phyloP scores from a whole-genome alignment of 2,888 invertebrate species.

The Mythimna lalbum region DNA sequence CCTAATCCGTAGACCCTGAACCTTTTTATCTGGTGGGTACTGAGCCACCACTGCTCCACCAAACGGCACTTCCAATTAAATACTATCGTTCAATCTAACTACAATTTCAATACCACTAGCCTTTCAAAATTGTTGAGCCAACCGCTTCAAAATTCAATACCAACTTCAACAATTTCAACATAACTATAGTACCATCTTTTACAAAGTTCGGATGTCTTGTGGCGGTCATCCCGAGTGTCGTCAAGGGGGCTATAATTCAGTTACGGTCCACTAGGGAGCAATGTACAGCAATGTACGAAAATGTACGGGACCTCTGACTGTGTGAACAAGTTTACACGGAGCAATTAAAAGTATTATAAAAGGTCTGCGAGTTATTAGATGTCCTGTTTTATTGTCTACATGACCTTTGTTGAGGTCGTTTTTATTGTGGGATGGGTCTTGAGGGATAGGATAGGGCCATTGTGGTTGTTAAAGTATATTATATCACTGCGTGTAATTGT shows the following conservation, averaged over 20 bases:
- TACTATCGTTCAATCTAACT: background rate
- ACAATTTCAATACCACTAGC: slow-evolving; percentile 11
- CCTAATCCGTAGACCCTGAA: too few relatives aligned
- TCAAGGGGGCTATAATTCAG: slow-evolving; percentile 69
- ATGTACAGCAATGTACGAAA: slow-evolving; percentile 30
- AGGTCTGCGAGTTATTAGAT: slow-evolving; percentile 42
- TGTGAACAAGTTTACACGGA: slow-evolving; percentile 52
- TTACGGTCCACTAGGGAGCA: slow-evolving; percentile 55
- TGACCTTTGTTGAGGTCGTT: slow-evolving; percentile 15
- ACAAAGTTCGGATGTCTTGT: slow-evolving; percentile 64
- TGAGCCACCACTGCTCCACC: background rate
- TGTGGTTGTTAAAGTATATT: slow-evolving; percentile 9
- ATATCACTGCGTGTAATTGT: too few relatives aligned
- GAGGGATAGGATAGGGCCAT: slow-evolving; percentile 11
- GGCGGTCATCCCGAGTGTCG: slow-evolving; percentile 64
- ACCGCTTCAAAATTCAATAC: slow-evolving; percentile 51
- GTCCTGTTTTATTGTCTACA: slow-evolving; percentile 35
- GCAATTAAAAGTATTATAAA: slow-evolving; percentile 64
- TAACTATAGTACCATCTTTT: slow-evolving; percentile 40
- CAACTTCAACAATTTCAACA: slow-evolving; percentile 39
- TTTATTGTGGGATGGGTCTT: slow-evolving; percentile 13
- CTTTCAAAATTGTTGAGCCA: slow-evolving; percentile 23
- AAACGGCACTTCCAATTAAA: slow-evolving; percentile 5
- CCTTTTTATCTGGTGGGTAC: too few relatives aligned
- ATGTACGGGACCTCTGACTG: slow-evolving; percentile 46